Evolutionary conservation across 2,888 invertebrate species (phyloP), one percentile per base, ranked within the genome.

Genomic region (Heliconius charithonia): DNA sequence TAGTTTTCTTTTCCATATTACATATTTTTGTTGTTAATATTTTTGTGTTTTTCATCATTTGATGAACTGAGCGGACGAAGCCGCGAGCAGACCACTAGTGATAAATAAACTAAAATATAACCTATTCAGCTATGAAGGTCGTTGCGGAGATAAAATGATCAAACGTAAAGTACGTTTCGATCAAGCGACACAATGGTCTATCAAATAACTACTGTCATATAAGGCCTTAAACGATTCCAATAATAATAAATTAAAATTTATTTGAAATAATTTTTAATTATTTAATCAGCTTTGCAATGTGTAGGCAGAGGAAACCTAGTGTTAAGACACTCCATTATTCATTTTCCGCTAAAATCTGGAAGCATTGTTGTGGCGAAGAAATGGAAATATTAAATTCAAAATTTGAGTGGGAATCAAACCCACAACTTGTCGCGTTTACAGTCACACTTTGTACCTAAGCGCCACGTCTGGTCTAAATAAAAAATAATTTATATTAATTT

Each of bases 161-260:
- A 82, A 84, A 80, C 81, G 76, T 80, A 81, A n/a, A 84, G 45
- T 29, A n/a, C 22, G 62, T 59, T 83, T 84, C 76, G 79, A 85
- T 83, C 81, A 74, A 74, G 78, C 71, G 81, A 85, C 80, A 86
- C 87, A 87, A 87, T 87, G 77, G 85, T 84, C 86, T 83, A 87
- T 87, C 86, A 85, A 83, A 84, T 77, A 79, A 78, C 74, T 73
- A 76, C 73, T 62, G 74, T 71, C 76, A 65, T 66, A 69, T 37
- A 71, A 51, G 75, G 72, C 83, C 83, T 83, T 83, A 81, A 81
- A 74, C 81, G 70, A 80, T 82, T 80, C 82, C 74, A 62, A 72
- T 59, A 63, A 74, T 45, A 45, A 72, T 72, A 72, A 59, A 72
- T 32, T 69, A 41, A 69, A 69, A 45, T 41, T 69, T 69, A 25